phyloP scores from a whole-genome alignment of 2,113 vertebrate species.

The Microcebus lehilahytsara region DNA sequence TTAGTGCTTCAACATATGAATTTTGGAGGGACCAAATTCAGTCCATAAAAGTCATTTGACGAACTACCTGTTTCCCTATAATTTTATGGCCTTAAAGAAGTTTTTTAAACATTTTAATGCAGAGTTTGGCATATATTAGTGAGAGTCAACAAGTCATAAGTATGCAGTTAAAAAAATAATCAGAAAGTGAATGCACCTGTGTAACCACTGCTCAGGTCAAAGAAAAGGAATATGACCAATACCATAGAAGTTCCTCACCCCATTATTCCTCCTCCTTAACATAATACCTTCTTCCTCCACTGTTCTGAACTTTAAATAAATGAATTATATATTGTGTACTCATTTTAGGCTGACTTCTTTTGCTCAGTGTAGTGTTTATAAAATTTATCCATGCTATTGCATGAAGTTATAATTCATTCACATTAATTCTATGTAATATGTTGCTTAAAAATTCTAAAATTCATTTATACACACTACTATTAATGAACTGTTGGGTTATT shows the following conservation, averaged over 20 bases:
- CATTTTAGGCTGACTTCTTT: background rate
- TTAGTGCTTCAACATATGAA: background rate
- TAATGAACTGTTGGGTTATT: background rate
- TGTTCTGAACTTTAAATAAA: background rate
- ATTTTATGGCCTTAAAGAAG: background rate
- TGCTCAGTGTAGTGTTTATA: background rate
- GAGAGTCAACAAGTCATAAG: background rate
- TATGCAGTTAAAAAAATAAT: background rate
- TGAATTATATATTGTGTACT: background rate
- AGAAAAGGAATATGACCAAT: background rate
- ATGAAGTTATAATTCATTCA: background rate
- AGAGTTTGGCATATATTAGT: background rate
- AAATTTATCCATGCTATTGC: background rate
- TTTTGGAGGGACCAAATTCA: background rate
- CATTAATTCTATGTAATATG: background rate
- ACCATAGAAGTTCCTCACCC: background rate
- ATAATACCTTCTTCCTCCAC: fast-evolving
- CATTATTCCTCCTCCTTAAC: background rate
- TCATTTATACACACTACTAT: background rate
- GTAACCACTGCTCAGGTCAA: background rate
- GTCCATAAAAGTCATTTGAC: background rate
- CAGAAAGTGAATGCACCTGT: background rate
- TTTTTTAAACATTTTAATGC: background rate
- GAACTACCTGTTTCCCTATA: background rate
- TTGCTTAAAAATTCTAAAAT: background rate